Percentiles rank a stretch among this genome's conserved stretches.
These are phyloP conservation scores for Caenorhabditis auriculariae DNA, from an alignment of 2,888 invertebrate species.

Conservation along the genomic window DNA sequence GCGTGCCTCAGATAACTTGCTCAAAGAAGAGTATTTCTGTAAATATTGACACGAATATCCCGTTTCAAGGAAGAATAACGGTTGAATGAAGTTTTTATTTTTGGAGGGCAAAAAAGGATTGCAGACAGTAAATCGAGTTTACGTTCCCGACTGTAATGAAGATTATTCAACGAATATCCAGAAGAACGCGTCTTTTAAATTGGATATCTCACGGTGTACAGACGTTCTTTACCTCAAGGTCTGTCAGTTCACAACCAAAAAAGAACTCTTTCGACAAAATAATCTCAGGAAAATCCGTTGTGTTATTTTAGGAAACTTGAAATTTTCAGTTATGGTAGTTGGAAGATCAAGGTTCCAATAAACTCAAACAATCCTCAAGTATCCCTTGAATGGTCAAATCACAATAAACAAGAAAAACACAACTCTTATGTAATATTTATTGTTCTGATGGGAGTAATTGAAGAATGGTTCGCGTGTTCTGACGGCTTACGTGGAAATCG, in stretches of 20 bases:
- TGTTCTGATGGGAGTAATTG: no score
- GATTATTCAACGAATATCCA: constrained; percentile 36
- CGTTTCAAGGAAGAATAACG: constrained; percentile 40
- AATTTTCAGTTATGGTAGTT: no score
- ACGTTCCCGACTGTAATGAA: constrained; percentile 34
- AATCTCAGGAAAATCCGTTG: no score
- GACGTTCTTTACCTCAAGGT: constrained; percentile 29
- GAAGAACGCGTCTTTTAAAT: constrained; percentile 29
- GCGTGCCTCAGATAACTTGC: constrained; percentile 20
- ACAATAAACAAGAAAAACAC: no score
- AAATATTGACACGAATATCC: constrained; percentile 30
- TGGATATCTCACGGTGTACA: constrained; percentile 29
- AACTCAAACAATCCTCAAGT: no score
- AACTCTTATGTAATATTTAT: neutral
- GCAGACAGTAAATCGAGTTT: constrained; percentile 31
- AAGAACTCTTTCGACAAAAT: no score
- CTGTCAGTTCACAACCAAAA: no score
- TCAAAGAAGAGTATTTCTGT: constrained; percentile 25
- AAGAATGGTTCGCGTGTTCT: constrained; percentile 46
- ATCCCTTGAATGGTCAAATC: neutral
- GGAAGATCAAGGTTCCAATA: no score
- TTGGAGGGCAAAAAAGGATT: neutral
- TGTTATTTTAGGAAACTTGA: no score
- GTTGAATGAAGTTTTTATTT: constrained; percentile 15
- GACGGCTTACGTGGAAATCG: constrained; percentile 38